These are phyloP conservation scores for Sinocyclocheilus anshuiensis DNA, from an alignment of 2,113 vertebrate genomes.

Conservation along the genomic window DNA sequence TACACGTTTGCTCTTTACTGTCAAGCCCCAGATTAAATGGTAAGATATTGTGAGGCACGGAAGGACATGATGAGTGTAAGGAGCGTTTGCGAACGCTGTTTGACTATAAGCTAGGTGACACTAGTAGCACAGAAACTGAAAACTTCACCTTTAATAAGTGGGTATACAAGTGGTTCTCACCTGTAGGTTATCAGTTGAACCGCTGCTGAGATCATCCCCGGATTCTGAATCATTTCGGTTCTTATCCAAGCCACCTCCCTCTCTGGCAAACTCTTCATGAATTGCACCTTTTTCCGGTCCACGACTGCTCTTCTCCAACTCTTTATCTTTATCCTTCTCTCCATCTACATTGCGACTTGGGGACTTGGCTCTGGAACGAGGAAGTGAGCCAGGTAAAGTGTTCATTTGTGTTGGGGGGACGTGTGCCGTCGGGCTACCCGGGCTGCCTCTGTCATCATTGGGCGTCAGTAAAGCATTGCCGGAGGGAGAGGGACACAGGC, in stretches of 20 bases:
- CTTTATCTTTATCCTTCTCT: slow-evolving; percentile 19
- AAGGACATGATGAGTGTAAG: too few relatives aligned
- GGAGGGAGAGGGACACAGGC: slow-evolving; percentile 31
- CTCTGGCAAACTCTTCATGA: slow-evolving; percentile 78
- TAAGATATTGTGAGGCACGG: too few relatives aligned
- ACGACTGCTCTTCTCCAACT: slow-evolving; percentile 17
- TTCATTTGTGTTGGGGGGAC: neutral
- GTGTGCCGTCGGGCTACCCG: slow-evolving; percentile 64
- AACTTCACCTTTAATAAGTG: too few relatives aligned
- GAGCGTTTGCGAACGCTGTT: too few relatives aligned
- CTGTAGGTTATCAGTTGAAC: slow-evolving; percentile 91
- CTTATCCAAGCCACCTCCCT: slow-evolving; percentile 76
- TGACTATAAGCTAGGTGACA: too few relatives aligned
- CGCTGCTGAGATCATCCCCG: slow-evolving; percentile 94
- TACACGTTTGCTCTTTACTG: too few relatives aligned
- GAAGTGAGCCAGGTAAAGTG: slow-evolving; percentile 71
- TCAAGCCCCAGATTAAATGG: too few relatives aligned
- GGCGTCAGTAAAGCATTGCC: slow-evolving; percentile 74
- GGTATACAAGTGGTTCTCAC: slow-evolving; percentile 69
- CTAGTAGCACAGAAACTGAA: too few relatives aligned
- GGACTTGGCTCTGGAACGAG: slow-evolving; percentile 70
- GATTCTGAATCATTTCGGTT: slow-evolving; percentile 88
- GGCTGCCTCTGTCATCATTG: slow-evolving; percentile 75
- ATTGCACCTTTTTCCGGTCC: slow-evolving; percentile 32
- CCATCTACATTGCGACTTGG: slow-evolving; percentile 67